Evolutionary conservation across 1,140 invertebrate genomes (phyloP).

Genomic region (Apis cerana): DNA sequence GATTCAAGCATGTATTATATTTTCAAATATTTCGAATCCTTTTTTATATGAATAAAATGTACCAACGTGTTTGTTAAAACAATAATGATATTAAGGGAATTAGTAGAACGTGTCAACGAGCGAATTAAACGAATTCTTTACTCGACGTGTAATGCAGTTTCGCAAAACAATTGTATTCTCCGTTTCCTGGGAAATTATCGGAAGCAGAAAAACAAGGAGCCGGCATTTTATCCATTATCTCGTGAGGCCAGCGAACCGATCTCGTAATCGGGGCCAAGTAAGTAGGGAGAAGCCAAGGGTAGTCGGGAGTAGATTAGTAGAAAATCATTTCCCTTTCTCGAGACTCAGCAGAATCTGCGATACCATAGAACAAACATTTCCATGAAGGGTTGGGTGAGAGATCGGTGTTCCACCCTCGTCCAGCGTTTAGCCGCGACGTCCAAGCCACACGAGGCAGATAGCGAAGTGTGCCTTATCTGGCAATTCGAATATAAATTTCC

Average conservation of each 20-base stretch:
- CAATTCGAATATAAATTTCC: conserved; percentile 66
- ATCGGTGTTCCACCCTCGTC: conserved; percentile 35
- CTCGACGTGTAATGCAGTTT: too few species aligned
- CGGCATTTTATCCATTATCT: conserved; percentile 30
- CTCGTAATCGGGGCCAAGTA: conserved; percentile 10
- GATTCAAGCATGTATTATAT: too few species aligned
- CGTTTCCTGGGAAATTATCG: not conserved
- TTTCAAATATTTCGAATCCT: too few species aligned
- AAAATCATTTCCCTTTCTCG: conserved; percentile 59
- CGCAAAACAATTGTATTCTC: not conserved
- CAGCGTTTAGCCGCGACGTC: conserved; percentile 44
- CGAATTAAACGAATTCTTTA: not conserved
- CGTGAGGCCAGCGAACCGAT: conserved; percentile 29
- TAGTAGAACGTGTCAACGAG: not conserved
- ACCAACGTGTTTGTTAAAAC: not conserved
- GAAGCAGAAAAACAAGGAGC: not conserved
- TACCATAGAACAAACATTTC: conserved; percentile 62
- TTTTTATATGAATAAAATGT: too few species aligned
- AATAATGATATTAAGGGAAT: not conserved
- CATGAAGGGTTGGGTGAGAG: conserved; percentile 19
- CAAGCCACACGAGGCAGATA: conserved; percentile 49
- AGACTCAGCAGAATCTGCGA: conserved; percentile 63
- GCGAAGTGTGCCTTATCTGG: conserved; percentile 68
- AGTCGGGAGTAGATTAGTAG: conserved; percentile 54
- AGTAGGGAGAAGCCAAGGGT: not conserved